Base-by-base conservation (phyloP, 2,797 vertebrate genomes). In the Crenuchus spilurus region DNA sequence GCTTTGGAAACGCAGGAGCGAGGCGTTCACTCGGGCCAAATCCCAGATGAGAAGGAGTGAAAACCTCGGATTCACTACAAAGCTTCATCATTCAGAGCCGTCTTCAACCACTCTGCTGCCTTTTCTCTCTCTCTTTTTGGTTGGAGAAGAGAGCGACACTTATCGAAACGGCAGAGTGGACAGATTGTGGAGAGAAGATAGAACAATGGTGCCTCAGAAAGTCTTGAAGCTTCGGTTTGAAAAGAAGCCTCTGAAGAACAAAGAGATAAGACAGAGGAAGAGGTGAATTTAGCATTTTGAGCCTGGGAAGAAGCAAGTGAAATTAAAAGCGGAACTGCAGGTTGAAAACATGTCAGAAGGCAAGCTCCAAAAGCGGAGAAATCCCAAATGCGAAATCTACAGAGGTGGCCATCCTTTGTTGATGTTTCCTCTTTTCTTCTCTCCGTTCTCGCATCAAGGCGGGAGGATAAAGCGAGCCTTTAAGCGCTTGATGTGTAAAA, bases 21-120 rank as follows among this genome's bases (percentile, higher is more conserved):
- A 85, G 63, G 46, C 18, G 51, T 20, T 28, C 65, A 87, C 63
- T 81, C 80, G 67, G 60, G 31, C 75, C 54, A 88, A 91, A 90
- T 92, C 61, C 79, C 72, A 74, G 81, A 89, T 88, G 82, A 87
- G 76, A 71, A 82, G 26, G 71, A 72, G 61, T 70, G 42, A 57
- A 63, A 69, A 31, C 62, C 51, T 51, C 68, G 62, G 52, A 83
- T 49, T 67, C 64, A 55, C 71, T 72, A 83, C 75, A 74, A 85
- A 87, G 77, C 67, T 77, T 78, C 42, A 14, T 52, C 51, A 79
- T 73, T 71, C 41, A 69, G 82, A 76, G 77, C 79, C 74, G 70
- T 67, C 51, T 49, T 76, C 54, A 39, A 49, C 41, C 69, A 20
- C 52, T 70, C 26, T 57, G 52, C 35, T 18, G 4, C 8, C 11